Evolutionary conservation across 2,797 vertebrate genomes (phyloP), one percentile per base, ranked within the genome.

Genomic region (Agapornis canus): DNA sequence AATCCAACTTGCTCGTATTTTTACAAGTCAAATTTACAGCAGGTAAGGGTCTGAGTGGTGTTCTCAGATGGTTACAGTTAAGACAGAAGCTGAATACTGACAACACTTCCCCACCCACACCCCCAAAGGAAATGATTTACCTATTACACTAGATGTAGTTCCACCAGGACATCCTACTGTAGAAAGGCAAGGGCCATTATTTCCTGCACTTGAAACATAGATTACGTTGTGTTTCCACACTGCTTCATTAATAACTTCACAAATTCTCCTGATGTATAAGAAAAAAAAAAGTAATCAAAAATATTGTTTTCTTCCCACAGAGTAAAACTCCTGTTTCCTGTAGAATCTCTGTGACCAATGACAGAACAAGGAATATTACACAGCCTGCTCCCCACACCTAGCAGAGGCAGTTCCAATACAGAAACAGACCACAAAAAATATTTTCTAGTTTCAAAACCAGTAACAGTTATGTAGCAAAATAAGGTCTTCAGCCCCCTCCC

Each of bases 111-210:
- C 11, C 51, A 7, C 17, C 13, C 12, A 18, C 27, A 9, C 37
- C 31, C 52, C 20, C 43, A 25, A 76, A 92, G 42, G 1, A 3
- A 42, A 51, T 89, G 86, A 86, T 97, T 92, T 96, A 99, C 99
- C 99, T 97, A 99, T 99, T 64, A 99, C 99, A 94, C 99, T 99
- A 84, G 98, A 98, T 22, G 99, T 99, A 86, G 99, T 99, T 97
- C 99, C 99, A 81, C 99, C 99, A 1, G 99, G 99, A 96, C 99
- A 99, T 90, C 99, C 99, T 11, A 99, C 99, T 2, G 99, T 99
- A 71, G 99, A 99, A 48, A 99, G 99, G 92, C 99, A 99, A 2
- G 99, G 99, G 5, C 99, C 99, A 11, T 99, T 99, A 96, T 99
- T 99, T 84, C 99, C 99, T 31, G 99, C 99, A 90, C 99, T 99